A percentile compares a stretch with the other conserved stretches of the same genome.
These are phyloP conservation scores for Drosophila ogumai DNA, from an alignment of 1,140 invertebrate species.

Conservation along the genomic window DNA sequence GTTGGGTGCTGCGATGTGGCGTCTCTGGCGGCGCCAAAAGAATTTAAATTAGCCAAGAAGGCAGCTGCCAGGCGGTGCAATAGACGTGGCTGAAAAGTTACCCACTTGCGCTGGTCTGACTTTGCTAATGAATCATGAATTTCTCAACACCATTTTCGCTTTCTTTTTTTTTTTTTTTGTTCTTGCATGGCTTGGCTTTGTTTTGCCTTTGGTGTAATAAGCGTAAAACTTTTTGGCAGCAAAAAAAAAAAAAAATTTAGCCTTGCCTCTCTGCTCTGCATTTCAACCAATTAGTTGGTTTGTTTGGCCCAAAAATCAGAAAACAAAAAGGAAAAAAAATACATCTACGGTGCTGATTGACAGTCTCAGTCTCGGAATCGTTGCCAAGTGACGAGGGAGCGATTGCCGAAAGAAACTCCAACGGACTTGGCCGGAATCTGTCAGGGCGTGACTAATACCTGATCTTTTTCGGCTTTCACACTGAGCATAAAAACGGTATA, in stretches of 20 bases:
- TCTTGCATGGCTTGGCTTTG: constrained; percentile 24
- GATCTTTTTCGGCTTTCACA: constrained; percentile 35
- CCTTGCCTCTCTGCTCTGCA: constrained; percentile 51
- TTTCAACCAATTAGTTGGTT: constrained; percentile 79
- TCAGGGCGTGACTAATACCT: constrained; percentile 61
- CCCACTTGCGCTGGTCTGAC: constrained; percentile 53
- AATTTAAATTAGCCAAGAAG: constrained; percentile 81
- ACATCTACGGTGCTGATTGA: constrained; percentile 60
- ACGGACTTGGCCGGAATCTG: constrained; percentile 32
- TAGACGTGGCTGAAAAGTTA: constrained; percentile 62
- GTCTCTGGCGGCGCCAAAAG: constrained; percentile 65
- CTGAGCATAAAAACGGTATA: background rate
- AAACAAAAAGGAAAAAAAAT: constrained; percentile 12
- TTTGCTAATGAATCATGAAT: constrained; percentile 80
- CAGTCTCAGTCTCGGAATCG: constrained; percentile 64
- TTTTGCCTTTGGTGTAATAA: constrained; percentile 71
- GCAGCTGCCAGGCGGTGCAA: constrained; percentile 56
- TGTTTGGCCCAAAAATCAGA: constrained; percentile 42
- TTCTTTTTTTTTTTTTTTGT: constrained; percentile 15
- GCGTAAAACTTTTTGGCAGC: constrained; percentile 77
- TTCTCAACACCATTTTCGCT: constrained; percentile 54
- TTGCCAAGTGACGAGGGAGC: constrained; percentile 64
- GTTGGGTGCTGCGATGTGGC: constrained; percentile 17
- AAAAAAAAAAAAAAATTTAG: constrained; percentile 38
- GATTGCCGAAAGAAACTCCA: constrained; percentile 20